phyloP scores from a whole-genome alignment of 2,797 vertebrate genomes.

The Peromyscus nudipes region DNA sequence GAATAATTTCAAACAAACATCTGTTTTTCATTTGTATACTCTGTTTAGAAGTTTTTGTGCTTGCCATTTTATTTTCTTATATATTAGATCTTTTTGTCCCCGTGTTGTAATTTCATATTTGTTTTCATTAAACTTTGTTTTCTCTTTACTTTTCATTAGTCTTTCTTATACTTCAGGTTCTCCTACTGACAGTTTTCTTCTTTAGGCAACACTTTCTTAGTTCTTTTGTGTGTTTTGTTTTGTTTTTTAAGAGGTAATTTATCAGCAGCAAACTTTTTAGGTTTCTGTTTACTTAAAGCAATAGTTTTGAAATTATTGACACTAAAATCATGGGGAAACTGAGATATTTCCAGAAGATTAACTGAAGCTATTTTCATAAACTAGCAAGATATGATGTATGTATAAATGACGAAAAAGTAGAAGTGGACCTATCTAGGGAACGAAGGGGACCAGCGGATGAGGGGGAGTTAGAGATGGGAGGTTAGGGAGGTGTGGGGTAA shows the following conservation, averaged over 20 bases:
- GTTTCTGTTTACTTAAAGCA: neutral
- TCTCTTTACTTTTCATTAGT: slow-evolving; percentile 3
- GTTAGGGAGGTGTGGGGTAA: neutral
- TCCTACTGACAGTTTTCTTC: neutral
- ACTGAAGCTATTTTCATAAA: slow-evolving; percentile 22
- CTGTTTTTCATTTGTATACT: slow-evolving; percentile 3
- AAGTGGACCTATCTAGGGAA: neutral
- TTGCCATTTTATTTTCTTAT: neutral
- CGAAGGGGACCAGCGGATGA: neutral
- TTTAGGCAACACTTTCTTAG: neutral
- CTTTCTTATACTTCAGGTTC: neutral
- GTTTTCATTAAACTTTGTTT: slow-evolving; percentile 17
- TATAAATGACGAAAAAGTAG: too few relatives aligned
- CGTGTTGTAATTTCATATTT: neutral
- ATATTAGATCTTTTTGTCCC: neutral
- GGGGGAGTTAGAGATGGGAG: too few relatives aligned
- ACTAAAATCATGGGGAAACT: neutral
- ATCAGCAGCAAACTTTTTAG: neutral
- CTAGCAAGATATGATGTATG: neutral
- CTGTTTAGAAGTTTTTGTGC: neutral
- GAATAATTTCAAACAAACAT: neutral
- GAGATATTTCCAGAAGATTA: neutral
- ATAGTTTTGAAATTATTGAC: neutral
- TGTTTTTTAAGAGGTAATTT: neutral
- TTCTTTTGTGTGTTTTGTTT: neutral